Percentiles rank a stretch among this genome's conserved stretches.
Conservation (phyloP, 2,113 vertebrate species). For the Herpetotheres cachinnans region DNA sequence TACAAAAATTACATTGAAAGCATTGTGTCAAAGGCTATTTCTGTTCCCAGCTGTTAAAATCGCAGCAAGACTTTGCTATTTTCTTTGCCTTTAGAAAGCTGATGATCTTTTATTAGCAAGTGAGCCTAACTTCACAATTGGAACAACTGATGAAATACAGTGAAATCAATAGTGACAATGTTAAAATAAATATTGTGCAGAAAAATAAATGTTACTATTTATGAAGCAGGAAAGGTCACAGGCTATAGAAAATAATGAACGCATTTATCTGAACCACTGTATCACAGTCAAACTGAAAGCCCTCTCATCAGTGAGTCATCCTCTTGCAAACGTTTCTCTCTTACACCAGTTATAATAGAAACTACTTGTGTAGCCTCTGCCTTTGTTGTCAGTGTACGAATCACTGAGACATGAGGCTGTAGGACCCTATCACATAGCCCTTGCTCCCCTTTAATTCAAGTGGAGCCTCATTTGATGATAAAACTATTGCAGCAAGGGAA, state of each 20-base stretch:
- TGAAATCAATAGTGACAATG: slow-evolving; percentile 1
- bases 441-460: not conserved
- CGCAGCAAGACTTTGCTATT: not conserved
- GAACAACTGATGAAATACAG: slow-evolving; percentile 33
- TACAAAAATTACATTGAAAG: slow-evolving; percentile 16
- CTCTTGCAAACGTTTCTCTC: not conserved
- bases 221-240: slow-evolving; percentile 38
- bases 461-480: not conserved
- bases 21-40: slow-evolving; percentile 44
- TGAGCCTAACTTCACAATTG: not conserved
- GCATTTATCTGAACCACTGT: slow-evolving; percentile 11
- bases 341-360: slow-evolving; percentile 1
- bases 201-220: slow-evolving; percentile 61
- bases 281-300: slow-evolving; percentile 21
- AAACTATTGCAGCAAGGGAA: not conserved
- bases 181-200: slow-evolving; percentile 46
- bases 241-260: slow-evolving; percentile 39
- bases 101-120: not conserved
- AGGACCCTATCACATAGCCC: not conserved
- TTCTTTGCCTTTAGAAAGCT: slow-evolving; percentile 15
- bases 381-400: not conserved
- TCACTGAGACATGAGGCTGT: not conserved
- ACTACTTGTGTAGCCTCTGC: not conserved
- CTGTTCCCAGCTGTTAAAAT: slow-evolving; percentile 19
- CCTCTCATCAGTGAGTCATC: slow-evolving; percentile 43